phyloP scores from a whole-genome alignment of 1,140 invertebrate species.

The Caenorhabditis latens region DNA sequence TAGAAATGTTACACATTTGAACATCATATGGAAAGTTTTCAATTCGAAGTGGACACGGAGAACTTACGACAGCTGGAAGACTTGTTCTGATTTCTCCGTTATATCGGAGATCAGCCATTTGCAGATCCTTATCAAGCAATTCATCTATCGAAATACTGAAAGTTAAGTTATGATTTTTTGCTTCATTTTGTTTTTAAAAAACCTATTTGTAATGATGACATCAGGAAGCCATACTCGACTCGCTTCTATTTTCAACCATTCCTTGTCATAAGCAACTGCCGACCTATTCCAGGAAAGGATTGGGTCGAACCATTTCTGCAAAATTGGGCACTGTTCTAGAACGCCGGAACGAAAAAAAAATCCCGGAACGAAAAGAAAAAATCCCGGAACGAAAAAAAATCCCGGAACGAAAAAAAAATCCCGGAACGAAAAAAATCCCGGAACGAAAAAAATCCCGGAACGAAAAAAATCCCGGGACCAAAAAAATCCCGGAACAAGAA shows the following conservation, averaged over 20 bases:
- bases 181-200: not conserved
- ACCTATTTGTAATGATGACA: conserved; percentile 14
- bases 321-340: too few species aligned
- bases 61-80: conserved; percentile 57
- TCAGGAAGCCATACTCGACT: conserved; percentile 8
- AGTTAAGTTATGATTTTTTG: not conserved
- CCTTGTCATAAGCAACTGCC: conserved; percentile 12
- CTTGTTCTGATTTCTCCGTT: conserved; percentile 54
- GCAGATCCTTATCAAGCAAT: conserved; percentile 16
- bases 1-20: conserved; percentile 58
- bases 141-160: conserved; percentile 54
- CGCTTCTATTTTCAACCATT: not conserved
- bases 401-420: too few species aligned
- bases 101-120: conserved; percentile 56
- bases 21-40: conserved; percentile 63
- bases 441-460: too few species aligned
- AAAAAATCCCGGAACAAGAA: too few species aligned
- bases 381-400: too few species aligned
- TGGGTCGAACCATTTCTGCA: conserved; percentile 33
- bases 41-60: conserved; percentile 52
- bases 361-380: too few species aligned
- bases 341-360: too few species aligned
- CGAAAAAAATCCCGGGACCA: too few species aligned
- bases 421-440: too few species aligned
- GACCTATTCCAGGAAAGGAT: conserved; percentile 33